Evolutionary conservation across 2,113 vertebrate species (phyloP), one percentile per base, ranked within the genome.

Genomic region (Phasianus colchicus): DNA sequence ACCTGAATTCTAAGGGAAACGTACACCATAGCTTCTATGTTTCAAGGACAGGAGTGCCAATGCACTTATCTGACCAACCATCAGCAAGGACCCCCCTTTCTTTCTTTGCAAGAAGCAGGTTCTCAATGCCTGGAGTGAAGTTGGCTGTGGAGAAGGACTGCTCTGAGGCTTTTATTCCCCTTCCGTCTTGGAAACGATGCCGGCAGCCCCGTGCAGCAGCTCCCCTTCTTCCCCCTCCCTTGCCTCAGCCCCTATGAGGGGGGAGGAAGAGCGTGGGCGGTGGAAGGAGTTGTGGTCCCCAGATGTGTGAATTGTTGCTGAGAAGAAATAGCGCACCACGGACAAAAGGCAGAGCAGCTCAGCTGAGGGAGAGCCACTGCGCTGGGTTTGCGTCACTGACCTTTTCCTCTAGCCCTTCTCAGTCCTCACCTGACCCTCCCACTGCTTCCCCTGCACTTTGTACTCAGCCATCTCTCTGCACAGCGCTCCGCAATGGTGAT

Each of bases 261-360:
- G 64, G 87, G 81, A 88, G 79, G 91, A 89, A 48, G 32, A 90
- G 77, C 5, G 79, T 95, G 81, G 93, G 96, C 1, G 58, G 92
- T 96, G 83, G 94, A 96, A 96, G 94, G 91, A 89, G 69, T 9
- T 97, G 97, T 96, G 96, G 94, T 93, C 92, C 86, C 70, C 95
- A 96, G 95, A 95, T 91, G 95, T 97, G 96, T 80, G 95, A 97
- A 91, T 36, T 34, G 72, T 13, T 65, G 93, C 65, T 1, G 34
- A 75, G 57, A 9, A 90, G 74, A 90, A 93, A 86, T 11, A 89
- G 84, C 6, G 0, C 42, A 36, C 25, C 57, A 13, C 66, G 84
- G 94, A 82, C 92, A 90, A 80, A 74, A 29, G 81, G 58, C 86
- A n/a, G 58, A 76, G 85, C 76, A 15, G 86, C 60, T 82, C 75